phyloP scores from a whole-genome alignment of 2,113 vertebrate species.

The Protomyctophum bolini region DNA sequence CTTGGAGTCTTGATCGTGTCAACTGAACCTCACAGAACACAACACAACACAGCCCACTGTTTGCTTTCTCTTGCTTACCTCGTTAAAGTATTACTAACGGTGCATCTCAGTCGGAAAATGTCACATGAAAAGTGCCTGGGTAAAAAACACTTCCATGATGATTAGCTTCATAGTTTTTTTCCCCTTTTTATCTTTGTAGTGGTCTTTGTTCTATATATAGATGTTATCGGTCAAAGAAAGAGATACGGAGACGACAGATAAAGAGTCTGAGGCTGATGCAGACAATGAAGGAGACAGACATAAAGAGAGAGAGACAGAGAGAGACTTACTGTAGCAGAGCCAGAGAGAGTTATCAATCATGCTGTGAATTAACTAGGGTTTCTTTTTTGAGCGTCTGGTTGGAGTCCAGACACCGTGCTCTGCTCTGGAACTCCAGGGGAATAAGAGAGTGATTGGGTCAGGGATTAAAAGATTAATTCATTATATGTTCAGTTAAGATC shows the following conservation, averaged over 20 bases:
- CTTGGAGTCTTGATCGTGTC: no score
- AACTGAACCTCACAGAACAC: no score
- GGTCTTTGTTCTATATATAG: conserved; percentile 15
- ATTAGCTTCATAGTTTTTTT: neutral
- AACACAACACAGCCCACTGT: no score
- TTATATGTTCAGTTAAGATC: conserved; percentile 59
- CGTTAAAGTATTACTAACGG: no score
- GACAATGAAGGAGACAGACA: neutral
- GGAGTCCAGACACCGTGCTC: conserved; percentile 28
- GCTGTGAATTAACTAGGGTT: conserved; percentile 38
- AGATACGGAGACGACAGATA: neutral
- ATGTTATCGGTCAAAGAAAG: conserved; percentile 13
- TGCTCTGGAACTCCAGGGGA: conserved; percentile 35
- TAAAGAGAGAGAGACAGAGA: conserved; percentile 11
- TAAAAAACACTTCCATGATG: no score
- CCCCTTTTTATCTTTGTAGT: neutral
- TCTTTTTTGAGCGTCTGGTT: neutral
- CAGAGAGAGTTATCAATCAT: conserved; percentile 1
- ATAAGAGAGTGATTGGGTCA: conserved; percentile 60
- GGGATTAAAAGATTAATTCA: conserved; percentile 67
- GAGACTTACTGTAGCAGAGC: neutral
- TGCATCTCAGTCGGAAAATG: no score
- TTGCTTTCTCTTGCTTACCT: no score
- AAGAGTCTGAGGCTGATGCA: neutral
- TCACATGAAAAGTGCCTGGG: no score